Evolutionary conservation across 35 echinoderm and acorn worm genomes (phyloP).

Genomic region (Diadema setosum): DNA sequence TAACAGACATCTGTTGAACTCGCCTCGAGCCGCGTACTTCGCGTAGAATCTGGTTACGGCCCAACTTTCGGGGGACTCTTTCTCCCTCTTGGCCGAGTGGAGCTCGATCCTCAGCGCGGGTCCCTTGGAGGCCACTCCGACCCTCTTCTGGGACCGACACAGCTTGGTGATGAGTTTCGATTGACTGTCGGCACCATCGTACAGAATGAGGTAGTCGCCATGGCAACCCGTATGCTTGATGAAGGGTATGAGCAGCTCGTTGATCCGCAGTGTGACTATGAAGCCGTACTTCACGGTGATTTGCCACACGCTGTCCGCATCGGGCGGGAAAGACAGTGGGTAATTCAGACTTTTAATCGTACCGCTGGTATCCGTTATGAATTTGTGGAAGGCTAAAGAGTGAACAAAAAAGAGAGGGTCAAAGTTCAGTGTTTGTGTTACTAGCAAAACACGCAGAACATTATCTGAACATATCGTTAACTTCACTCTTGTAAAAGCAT

Average conservation of each 20-base stretch:
- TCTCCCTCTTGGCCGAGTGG: constrained; percentile 28
- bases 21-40: constrained; percentile 45
- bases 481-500: too few species aligned
- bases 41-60: constrained; percentile 43
- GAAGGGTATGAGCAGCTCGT: constrained; percentile 48
- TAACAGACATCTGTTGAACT: too few species aligned
- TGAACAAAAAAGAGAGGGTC: too few species aligned
- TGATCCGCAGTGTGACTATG: constrained; percentile 50
- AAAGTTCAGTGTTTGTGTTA: too few species aligned
- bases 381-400: constrained; percentile 22
- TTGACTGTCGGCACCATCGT: constrained; percentile 54
- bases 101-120: constrained; percentile 52
- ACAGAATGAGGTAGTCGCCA: constrained; percentile 62
- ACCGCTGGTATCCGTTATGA: constrained; percentile 36
- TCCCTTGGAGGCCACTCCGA: constrained; percentile 66
- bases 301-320: constrained; percentile 63
- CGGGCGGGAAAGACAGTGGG: constrained; percentile 46
- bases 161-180: constrained; percentile 83
- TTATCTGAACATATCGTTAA: too few species aligned
- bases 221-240: constrained; percentile 57
- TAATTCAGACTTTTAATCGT: constrained; percentile 57
- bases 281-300: constrained; percentile 52
- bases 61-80: neutral
- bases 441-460: too few species aligned
- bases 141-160: constrained; percentile 60